These are phyloP conservation scores for Puffinus mauretanicus DNA, from an alignment of 2,113 vertebrate genomes.

Conservation along the genomic window DNA sequence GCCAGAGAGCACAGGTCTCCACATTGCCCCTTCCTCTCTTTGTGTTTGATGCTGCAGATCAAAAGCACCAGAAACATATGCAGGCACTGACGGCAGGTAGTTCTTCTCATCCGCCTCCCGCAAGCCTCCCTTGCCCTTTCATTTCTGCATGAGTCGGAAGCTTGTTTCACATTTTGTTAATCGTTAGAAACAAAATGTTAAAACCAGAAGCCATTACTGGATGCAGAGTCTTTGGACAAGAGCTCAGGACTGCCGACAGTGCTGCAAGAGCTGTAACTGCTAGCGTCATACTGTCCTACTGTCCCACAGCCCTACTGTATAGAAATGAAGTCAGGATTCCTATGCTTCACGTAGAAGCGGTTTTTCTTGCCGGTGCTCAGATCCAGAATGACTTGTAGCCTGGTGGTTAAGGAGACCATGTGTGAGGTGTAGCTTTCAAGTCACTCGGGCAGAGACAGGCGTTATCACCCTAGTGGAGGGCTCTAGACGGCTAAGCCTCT, in stretches of 20 bases:
- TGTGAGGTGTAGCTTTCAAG: background rate
- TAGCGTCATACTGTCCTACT: background rate
- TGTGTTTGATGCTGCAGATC: background rate
- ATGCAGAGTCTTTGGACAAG: background rate
- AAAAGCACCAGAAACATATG: background rate
- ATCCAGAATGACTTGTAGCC: background rate
- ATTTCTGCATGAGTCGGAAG: accelerated
- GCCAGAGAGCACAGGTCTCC: background rate
- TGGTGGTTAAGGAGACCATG: background rate
- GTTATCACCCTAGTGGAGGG: background rate
- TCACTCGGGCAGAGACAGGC: background rate
- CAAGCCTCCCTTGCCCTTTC: background rate
- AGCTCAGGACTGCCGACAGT: background rate
- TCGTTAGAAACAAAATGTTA: background rate
- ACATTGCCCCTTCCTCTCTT: too few relatives aligned
- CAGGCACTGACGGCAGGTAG: background rate
- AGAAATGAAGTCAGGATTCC: background rate
- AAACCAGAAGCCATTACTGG: background rate
- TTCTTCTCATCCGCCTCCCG: background rate
- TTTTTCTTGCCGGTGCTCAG: background rate
- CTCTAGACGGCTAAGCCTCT: background rate
- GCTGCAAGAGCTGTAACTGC: background rate
- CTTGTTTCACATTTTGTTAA: background rate
- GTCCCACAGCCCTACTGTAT: background rate
- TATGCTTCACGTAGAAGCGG: accelerated